Conservation (phyloP, 2,113 vertebrate genomes). For the Bubo blakistoni region DNA sequence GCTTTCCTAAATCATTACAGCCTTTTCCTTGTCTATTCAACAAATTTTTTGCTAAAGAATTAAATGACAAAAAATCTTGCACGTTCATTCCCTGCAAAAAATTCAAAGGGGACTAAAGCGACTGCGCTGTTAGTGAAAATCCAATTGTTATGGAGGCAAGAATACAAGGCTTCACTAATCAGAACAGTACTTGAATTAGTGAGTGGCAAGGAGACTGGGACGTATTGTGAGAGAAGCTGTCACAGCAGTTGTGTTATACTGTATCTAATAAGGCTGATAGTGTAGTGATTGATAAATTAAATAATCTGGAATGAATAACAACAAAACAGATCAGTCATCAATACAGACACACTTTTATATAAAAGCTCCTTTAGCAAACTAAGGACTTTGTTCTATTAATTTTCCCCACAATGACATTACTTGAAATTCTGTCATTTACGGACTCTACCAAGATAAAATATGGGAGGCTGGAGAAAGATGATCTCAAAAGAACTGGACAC, state of each 20-base stretch:
- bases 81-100: not conserved
- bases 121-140: slow-evolving; percentile 15
- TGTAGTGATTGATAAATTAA: not conserved
- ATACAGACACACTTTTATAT: not conserved
- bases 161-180: slow-evolving; percentile 28
- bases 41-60: not conserved
- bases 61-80: not conserved
- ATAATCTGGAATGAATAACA: slow-evolving; percentile 1
- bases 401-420: slow-evolving; percentile 29
- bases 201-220: not conserved
- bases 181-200: slow-evolving; percentile 1
- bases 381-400: not conserved
- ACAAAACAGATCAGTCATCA: slow-evolving; percentile 5
- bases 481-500: slow-evolving; percentile 31
- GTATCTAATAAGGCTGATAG: not conserved
- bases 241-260: not conserved
- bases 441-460: not conserved
- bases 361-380: slow-evolving; percentile 46
- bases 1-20: not conserved
- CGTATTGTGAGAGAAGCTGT: not conserved
- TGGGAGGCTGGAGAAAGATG: slow-evolving; percentile 26
- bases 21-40: not conserved
- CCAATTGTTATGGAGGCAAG: not conserved
- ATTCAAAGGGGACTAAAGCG: not conserved
- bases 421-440: not conserved